Evolutionary conservation across 2,113 vertebrate species (phyloP).

Genomic region (Macrotis lagotis): DNA sequence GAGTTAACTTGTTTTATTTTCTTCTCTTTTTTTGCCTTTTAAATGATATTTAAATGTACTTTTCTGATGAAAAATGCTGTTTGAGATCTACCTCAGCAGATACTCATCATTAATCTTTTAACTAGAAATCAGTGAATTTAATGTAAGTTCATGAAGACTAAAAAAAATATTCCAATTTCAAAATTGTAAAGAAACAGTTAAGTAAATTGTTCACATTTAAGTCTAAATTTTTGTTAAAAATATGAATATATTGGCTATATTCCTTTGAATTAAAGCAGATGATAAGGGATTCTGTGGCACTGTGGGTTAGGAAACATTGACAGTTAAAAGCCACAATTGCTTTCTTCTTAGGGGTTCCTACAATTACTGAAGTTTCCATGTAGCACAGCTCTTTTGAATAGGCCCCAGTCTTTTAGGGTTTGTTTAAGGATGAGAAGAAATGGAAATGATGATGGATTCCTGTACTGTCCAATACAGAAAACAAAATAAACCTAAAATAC

Average conservation of each 20-base stretch:
- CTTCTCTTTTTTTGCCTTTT: slow-evolving; percentile 9
- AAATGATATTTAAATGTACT: slow-evolving; percentile 3
- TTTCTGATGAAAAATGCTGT: slow-evolving; percentile 5
- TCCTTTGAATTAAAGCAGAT: not conserved
- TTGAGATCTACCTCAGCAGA: not conserved
- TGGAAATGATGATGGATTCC: not conserved
- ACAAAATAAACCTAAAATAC: slow-evolving; percentile 40
- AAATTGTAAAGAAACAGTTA: not conserved
- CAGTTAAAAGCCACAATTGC: not conserved
- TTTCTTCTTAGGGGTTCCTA: not conserved
- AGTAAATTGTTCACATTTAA: not conserved
- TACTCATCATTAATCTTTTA: not conserved
- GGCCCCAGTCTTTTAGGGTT: not conserved
- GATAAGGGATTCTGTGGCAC: not conserved
- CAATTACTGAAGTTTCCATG: not conserved
- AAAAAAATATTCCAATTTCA: not conserved
- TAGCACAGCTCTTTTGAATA: not conserved
- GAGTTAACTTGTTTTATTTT: slow-evolving; percentile 11
- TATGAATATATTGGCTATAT: not conserved
- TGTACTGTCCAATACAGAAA: not conserved
- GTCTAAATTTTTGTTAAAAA: not conserved
- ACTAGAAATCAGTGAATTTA: not conserved
- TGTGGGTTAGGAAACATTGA: not conserved
- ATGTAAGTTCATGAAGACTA: not conserved
- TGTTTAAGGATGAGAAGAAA: slow-evolving; percentile 37